Evolutionary conservation across 2,113 vertebrate species (phyloP).

Genomic region (Beaufortia kweichowensis): DNA sequence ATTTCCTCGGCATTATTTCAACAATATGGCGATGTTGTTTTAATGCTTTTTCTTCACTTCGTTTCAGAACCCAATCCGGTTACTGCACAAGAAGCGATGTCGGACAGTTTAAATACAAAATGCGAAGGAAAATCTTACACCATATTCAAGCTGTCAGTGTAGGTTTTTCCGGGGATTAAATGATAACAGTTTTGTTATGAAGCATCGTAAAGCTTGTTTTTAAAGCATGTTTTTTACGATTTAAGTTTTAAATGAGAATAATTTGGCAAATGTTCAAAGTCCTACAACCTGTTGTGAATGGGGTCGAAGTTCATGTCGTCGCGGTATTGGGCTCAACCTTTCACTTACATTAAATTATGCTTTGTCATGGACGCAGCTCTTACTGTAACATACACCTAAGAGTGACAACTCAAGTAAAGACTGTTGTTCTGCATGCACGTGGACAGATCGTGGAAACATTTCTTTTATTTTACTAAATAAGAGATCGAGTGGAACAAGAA

Average conservation of each 20-base stretch:
- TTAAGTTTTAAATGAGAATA: too few relatives aligned
- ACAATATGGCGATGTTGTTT: slow-evolving; percentile 28
- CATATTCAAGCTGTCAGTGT: background rate
- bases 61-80: background rate
- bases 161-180: background rate
- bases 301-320: slow-evolving; percentile 16
- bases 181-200: background rate
- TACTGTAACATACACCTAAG: background rate
- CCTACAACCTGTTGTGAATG: background rate
- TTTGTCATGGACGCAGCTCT: background rate
- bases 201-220: background rate
- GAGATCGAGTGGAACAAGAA: slow-evolving; percentile 9
- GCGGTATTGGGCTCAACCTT: background rate
- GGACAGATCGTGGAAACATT: background rate
- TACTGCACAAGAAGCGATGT: background rate
- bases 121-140: background rate
- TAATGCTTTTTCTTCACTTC: background rate
- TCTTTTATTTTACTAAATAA: background rate
- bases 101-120: background rate
- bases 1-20: background rate
- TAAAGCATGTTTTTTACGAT: too few relatives aligned
- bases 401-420: background rate
- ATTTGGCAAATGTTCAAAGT: background rate
- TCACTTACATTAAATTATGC: slow-evolving; percentile 20
- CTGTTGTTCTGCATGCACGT: too few relatives aligned